Evolutionary conservation across 1,140 invertebrate genomes (phyloP).

Genomic region (Phymorhynchus buccinoides): DNA sequence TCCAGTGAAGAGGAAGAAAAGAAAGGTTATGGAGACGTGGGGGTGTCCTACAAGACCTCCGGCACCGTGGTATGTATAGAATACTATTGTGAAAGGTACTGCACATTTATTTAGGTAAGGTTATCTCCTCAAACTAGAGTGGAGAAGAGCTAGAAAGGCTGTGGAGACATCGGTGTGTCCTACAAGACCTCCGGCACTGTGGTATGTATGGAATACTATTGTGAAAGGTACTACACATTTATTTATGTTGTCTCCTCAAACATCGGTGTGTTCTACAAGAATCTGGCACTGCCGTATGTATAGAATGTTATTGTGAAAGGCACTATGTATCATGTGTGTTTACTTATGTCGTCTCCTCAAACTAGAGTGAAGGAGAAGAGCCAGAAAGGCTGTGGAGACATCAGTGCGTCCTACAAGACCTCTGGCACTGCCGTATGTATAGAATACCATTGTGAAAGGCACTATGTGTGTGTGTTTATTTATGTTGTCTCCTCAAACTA

Average conservation of each 20-base stretch:
- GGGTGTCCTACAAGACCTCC: constrained; percentile 59
- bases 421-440: constrained; percentile 61
- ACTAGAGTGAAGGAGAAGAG: constrained; percentile 53
- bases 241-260: too few species aligned
- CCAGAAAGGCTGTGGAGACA: constrained; percentile 41
- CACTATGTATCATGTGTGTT: too few species aligned
- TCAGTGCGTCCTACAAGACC: constrained; percentile 60
- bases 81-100: too few species aligned
- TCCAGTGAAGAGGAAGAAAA: constrained; percentile 54
- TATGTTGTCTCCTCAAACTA: too few species aligned
- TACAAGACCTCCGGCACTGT: constrained; percentile 62
- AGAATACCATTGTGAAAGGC: too few species aligned
- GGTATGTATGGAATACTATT: constrained; percentile 55
- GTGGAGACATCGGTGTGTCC: constrained; percentile 47
- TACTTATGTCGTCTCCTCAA: too few species aligned
- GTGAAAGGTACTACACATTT: too few species aligned
- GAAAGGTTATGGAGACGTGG: constrained; percentile 44
- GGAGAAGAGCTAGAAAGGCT: constrained; percentile 47
- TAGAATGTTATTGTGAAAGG: too few species aligned
- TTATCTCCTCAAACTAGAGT: too few species aligned
- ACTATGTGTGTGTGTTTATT: too few species aligned
- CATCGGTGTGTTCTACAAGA: constrained; percentile 58
- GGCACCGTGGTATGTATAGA: constrained; percentile 60
- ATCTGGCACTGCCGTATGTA: constrained; percentile 62
- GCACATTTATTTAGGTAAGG: too few species aligned